A percentile compares a stretch with the other conserved stretches of the same genome.
Conservation (phyloP, 2,113 vertebrate species). For the Budorcas taxicolor region DNA sequence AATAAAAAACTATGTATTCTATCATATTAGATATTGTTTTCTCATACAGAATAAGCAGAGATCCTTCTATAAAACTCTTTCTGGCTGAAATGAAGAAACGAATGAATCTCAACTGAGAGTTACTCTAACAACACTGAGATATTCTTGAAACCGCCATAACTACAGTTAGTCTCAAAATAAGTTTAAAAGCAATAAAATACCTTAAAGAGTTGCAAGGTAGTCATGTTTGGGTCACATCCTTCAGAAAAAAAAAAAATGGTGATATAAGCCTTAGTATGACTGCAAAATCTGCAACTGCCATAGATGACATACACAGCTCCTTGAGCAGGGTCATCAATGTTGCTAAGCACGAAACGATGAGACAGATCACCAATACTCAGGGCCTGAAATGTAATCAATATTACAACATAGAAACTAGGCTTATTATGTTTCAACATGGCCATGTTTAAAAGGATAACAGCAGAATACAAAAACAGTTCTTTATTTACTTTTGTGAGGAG, state of each 20-base stretch:
- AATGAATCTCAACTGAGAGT: background rate
- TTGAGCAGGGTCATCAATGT: background rate
- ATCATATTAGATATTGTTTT: background rate
- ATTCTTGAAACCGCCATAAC: background rate
- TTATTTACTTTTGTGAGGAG: background rate
- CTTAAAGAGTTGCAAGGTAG: background rate
- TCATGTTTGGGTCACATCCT: background rate
- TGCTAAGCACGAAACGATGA: constrained; percentile 17
- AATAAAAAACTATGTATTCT: background rate
- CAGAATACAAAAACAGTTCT: constrained; percentile 36
- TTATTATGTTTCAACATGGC: background rate
- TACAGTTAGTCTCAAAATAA: background rate
- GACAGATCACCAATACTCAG: constrained; percentile 22
- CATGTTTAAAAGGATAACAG: background rate
- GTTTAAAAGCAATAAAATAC: constrained; percentile 41
- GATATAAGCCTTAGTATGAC: background rate
- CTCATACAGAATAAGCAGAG: background rate
- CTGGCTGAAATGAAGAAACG: background rate
- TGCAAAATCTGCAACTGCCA: background rate
- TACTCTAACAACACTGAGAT: background rate
- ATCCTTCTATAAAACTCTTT: background rate
- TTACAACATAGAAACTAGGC: background rate
- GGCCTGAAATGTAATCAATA: constrained; percentile 34
- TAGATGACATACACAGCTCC: background rate
- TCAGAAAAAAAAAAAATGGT: constrained; percentile 12